Percentiles rank a stretch among this genome's conserved stretches.
Conservation (phyloP, 1,140 invertebrate species). For the Pemphigus obesinymphae region DNA sequence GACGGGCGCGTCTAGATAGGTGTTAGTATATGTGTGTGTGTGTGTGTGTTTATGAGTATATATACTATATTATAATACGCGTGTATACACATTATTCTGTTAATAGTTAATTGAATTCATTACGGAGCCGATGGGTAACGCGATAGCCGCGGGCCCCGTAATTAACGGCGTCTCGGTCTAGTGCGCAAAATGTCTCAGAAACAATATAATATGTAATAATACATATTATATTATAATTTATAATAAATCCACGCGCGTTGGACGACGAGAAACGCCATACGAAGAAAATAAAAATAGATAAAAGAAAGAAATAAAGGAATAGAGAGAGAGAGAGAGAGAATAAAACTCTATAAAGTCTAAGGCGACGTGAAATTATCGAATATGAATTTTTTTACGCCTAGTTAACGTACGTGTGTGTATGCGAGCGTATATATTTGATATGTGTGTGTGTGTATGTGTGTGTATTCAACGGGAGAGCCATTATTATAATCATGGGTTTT, state of each 20-base stretch:
- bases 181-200: constrained; percentile 23
- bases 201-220: too few species aligned
- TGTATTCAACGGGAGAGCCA: constrained; percentile 26
- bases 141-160: constrained; percentile 28
- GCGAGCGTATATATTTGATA: not conserved
- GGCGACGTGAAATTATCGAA: constrained; percentile 27
- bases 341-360: not conserved
- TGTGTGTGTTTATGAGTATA: too few species aligned
- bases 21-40: not conserved
- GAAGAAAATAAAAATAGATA: too few species aligned
- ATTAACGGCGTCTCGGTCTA: constrained; percentile 35
- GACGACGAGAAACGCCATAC: not conserved
- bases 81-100: not conserved
- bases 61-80: not conserved
- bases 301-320: not conserved
- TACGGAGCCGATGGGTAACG: constrained; percentile 30
- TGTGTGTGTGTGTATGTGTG: constrained; percentile 7
- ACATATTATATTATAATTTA: too few species aligned
- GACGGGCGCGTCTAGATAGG: constrained; percentile 30
- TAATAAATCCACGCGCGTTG: constrained; percentile 11
- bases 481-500: constrained; percentile 39
- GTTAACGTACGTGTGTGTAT: constrained; percentile 23
- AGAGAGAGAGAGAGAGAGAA: not conserved
- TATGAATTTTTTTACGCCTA: constrained; percentile 41
- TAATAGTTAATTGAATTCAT: constrained; percentile 40